A percentile compares a stretch with the other conserved stretches of the same genome.
Conservation (phyloP, 2,113 vertebrate genomes). For the Boulengeromyrus knoepffleri region DNA sequence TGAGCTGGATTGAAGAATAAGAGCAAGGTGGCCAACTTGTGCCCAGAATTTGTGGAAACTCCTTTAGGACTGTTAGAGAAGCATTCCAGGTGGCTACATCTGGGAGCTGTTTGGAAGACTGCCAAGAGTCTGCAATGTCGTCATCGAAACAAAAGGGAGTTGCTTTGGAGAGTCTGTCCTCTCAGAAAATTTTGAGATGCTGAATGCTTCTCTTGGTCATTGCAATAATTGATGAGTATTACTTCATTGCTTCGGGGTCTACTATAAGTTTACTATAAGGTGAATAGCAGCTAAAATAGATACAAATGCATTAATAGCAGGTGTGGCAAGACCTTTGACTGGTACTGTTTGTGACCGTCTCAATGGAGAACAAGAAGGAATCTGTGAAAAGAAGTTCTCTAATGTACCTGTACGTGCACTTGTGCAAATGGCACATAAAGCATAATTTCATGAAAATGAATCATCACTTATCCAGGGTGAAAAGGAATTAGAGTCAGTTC, state of each 20-base stretch:
- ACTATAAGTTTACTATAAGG: background rate
- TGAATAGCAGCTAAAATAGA: background rate
- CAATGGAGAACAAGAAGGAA: background rate
- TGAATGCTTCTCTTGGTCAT: background rate
- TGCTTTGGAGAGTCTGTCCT: background rate
- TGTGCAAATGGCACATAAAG: background rate
- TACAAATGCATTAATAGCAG: background rate
- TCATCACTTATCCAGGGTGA: background rate
- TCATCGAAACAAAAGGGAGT: background rate
- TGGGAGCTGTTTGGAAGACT: background rate
- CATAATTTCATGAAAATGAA: background rate
- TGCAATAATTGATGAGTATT: background rate
- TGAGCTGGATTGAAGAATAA: no score
- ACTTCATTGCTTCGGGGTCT: background rate
- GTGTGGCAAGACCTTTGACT: background rate
- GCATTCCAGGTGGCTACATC: background rate
- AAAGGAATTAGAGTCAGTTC: slow-evolving; percentile 15
- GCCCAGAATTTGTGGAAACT: background rate
- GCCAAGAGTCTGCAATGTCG: background rate
- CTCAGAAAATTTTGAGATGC: background rate
- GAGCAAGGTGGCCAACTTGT: no score
- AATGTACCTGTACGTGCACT: background rate
- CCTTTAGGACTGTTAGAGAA: background rate
- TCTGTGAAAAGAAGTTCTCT: background rate
- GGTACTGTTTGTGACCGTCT: background rate